These are phyloP conservation scores for Leucozona laternaria DNA, from an alignment of 2,888 invertebrate genomes.

Conservation along the genomic window DNA sequence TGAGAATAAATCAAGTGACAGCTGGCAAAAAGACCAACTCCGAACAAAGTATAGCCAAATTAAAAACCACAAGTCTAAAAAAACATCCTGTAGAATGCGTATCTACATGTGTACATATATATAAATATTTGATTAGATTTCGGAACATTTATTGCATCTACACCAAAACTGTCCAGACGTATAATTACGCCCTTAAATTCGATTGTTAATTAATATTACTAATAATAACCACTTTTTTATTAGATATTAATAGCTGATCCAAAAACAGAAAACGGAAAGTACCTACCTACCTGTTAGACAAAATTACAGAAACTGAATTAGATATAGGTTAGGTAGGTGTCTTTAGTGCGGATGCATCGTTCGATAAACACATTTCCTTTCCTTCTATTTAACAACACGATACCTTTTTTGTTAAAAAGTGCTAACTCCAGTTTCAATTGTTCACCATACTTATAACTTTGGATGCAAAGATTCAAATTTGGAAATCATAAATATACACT, in stretches of 20 bases:
- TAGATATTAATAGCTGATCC: background rate
- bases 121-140: too few relatives aligned
- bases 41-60: too few relatives aligned
- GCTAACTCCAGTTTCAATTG: conserved; percentile 33
- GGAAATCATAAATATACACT: background rate
- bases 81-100: too few relatives aligned
- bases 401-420: conserved; percentile 5
- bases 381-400: background rate
- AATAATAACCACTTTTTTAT: background rate
- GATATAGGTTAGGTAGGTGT: background rate
- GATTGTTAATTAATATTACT: too few relatives aligned
- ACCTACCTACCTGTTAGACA: background rate
- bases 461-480: background rate
- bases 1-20: too few relatives aligned
- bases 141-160: too few relatives aligned
- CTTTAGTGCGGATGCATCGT: background rate
- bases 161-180: too few relatives aligned
- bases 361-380: background rate
- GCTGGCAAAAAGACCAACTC: too few relatives aligned
- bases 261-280: conserved; percentile 16
- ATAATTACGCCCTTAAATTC: too few relatives aligned
- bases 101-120: too few relatives aligned
- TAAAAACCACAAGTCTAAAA: too few relatives aligned
- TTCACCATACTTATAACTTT: background rate
- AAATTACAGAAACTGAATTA: background rate